Conservation (phyloP, 1,140 invertebrate genomes). For the Zaprionus inermis region DNA sequence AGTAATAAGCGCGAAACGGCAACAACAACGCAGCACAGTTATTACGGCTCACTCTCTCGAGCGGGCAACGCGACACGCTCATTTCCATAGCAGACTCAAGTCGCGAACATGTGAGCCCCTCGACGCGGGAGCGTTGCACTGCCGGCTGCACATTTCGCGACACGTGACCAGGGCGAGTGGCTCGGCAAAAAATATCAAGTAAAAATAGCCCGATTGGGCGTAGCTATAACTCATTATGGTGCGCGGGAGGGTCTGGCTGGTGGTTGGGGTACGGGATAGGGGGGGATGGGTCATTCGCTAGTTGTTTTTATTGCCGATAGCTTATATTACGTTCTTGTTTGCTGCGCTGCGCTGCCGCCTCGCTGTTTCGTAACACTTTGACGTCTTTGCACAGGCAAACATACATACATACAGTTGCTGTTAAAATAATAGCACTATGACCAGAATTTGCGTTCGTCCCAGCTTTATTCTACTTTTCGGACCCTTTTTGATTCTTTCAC, state of each 20-base stretch:
- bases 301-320: conserved; percentile 25
- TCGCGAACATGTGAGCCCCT: conserved; percentile 74
- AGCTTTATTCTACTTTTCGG: no score
- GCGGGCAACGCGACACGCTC: conserved; percentile 53
- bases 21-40: conserved; percentile 13
- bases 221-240: conserved; percentile 34
- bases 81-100: conserved; percentile 72
- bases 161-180: conserved; percentile 60
- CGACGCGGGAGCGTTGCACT: conserved; percentile 74
- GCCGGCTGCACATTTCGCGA: conserved; percentile 62
- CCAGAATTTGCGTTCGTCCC: no score
- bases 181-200: conserved; percentile 49
- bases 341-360: conserved; percentile 33
- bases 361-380: conserved; percentile 69
- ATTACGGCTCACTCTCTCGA: conserved; percentile 24
- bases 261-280: no score
- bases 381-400: conserved; percentile 12
- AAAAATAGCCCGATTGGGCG: conserved; percentile 63
- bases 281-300: not conserved
- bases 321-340: conserved; percentile 55
- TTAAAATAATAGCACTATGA: no score
- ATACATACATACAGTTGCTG: no score
- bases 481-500: no score
- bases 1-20: not conserved
- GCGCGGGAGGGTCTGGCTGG: not conserved